Base-by-base conservation (phyloP, 1,140 invertebrate genomes). In the Drosophila takahashii region DNA sequence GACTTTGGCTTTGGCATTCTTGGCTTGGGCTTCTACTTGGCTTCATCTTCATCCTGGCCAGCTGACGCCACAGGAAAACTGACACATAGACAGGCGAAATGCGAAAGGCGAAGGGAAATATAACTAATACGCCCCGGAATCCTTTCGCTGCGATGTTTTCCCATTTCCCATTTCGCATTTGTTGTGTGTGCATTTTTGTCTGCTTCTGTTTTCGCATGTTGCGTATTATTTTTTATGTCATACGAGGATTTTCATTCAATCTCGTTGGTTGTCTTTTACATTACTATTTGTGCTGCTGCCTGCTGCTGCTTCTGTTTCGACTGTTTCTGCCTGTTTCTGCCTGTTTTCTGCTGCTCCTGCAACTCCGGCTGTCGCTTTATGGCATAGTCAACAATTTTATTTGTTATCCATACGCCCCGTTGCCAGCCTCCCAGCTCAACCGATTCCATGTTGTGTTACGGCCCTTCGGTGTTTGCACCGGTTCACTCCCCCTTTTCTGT, bases 201-300 rank as follows among this genome's bases (percentile, higher is more conserved):
- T 61, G 57, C 59, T 67, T 66, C 44, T 61, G 61, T 62, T 67
- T 66, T 74, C 44, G 72, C 77, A 60, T 66, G 65, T 51, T 84
- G 72, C 72, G 54, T 75, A 83, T 83, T 76, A 84, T 75, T 83
- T 72, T 73, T 86, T 77, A 74, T 86, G 81, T 81, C 73, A 74
- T 61, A 60, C 60, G 39, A 67, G 74, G 74, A 81, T 86, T 86
- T 81, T 60, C 69, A 81, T 86, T 86, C 83, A 86, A 86, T 81
- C 83, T 87, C 61, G 47, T 77, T 73, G 61, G 47, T 77, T 73
- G 66, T 77, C 65, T 72, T 47, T 65, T 73, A 72, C 73, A 39
- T 70, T 70, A 70, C 66, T 45, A 29, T 37, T 66, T 7, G 22
- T 22, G 22, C 22, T 22, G 22, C 22, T 22, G 22, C 22, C 22